A percentile compares a stretch with the other conserved stretches of the same genome.
Evolutionary conservation across 2,888 invertebrate species (phyloP).

Genomic region (Cantharis rustica): DNA sequence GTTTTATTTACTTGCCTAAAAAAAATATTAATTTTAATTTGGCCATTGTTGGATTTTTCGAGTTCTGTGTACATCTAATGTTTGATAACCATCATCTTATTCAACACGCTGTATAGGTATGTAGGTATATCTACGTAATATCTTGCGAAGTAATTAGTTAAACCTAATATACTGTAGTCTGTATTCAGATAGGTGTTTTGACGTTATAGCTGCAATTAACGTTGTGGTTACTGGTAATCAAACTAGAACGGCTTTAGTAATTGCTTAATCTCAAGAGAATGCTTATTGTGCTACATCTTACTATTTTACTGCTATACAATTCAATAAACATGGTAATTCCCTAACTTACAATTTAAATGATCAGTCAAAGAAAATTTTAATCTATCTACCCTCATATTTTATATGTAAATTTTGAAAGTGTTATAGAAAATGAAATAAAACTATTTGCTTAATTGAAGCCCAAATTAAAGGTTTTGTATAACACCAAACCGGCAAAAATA

Average conservation of each 20-base stretch:
- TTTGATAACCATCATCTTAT: too few relatives aligned
- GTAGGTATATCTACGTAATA: neutral
- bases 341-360: neutral
- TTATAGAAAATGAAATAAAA: neutral
- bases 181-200: conserved; percentile 50
- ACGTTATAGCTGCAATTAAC: conserved; percentile 53
- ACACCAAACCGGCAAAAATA: neutral
- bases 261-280: conserved; percentile 29
- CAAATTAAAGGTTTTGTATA: neutral
- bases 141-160: conserved; percentile 23
- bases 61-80: too few relatives aligned
- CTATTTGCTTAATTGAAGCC: neutral
- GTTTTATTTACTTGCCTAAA: too few relatives aligned
- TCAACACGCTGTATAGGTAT: too few relatives aligned
- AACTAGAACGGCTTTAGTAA: conserved; percentile 46
- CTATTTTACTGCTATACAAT: conserved; percentile 7
- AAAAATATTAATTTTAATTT: too few relatives aligned
- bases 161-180: conserved; percentile 38
- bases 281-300: conserved; percentile 14
- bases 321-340: neutral
- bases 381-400: neutral
- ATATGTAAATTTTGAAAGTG: neutral
- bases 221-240: conserved; percentile 55
- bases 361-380: neutral
- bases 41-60: too few relatives aligned